Evolutionary conservation across 2,888 invertebrate species (phyloP), one percentile per base, ranked within the genome.

Genomic region (Tinea semifulvella): DNA sequence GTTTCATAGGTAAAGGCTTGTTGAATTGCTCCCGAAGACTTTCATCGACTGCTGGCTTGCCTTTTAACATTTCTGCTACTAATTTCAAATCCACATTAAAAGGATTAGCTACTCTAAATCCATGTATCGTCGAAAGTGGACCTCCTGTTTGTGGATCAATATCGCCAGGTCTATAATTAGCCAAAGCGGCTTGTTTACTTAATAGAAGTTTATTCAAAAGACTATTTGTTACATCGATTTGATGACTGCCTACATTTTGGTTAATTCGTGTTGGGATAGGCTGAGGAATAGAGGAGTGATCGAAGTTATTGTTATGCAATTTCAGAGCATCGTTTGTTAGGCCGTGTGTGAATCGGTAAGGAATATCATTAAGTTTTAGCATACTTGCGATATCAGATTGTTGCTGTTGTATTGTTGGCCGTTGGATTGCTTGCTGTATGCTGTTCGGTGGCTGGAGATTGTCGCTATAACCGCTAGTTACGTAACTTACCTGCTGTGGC

Each of bases 21-120:
- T 56, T 60, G 43, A 58, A 63, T 46, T 64, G 70, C 36, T 77
- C 76, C 50, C 69, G 60, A 31, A 75, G 46, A 13, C 64, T 49
- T 27, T 79, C 73, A 38, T 79, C 80, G 25, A 65, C 45, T 1
- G 60, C 48, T 19, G 68, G 51, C 56, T 76, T 81, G 14, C 77
- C 76, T 61, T 71, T 80, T 42, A 82, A 58, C 65, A 81, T 71
- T 45, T 82, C 81, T 19, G 77, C 70, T 1, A 81, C 74, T 31
- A 81, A 53, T 57, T 76, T 79, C 2, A 82, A 54, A 53, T 83
- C 82, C 7, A 83, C 63, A 52, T 82, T 83, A 47, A 71, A 83
- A 10, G 83, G 83, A 51, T 83, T 82, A 2, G 72, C 72, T n/a
- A 83, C 73, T 63, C 74, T 73, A 47, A 77, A 71, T 3, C 81